phyloP scores from a whole-genome alignment of 2,888 invertebrate genomes.

The Caenorhabditis japonica region DNA sequence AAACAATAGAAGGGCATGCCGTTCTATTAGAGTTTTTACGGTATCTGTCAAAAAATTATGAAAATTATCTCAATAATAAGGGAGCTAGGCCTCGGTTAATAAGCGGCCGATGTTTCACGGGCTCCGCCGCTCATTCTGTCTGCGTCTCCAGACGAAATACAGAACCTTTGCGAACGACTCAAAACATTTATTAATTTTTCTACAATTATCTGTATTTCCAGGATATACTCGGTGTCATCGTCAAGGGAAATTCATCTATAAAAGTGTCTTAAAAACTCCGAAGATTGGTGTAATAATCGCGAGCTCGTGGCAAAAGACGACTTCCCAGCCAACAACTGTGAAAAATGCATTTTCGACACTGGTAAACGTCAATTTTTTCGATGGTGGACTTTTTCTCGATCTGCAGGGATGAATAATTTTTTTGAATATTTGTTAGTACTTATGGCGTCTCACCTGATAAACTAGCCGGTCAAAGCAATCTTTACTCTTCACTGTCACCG shows the following conservation, averaged over 20 bases:
- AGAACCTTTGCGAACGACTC: too few species aligned
- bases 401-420: constrained; percentile 25
- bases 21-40: too few species aligned
- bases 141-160: too few species aligned
- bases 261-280: constrained; percentile 55
- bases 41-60: too few species aligned
- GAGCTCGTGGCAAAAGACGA: constrained; percentile 67
- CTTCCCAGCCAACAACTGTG: constrained; percentile 76
- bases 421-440: background rate
- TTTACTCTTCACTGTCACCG: constrained; percentile 76
- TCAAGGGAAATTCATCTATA: constrained; percentile 14
- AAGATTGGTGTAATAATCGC: constrained; percentile 75
- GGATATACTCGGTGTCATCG: constrained; percentile 33
- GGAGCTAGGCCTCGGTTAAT: too few species aligned
- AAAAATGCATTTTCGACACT: constrained; percentile 76
- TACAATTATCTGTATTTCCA: background rate
- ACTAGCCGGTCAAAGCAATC: constrained; percentile 75
- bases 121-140: too few species aligned
- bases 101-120: too few species aligned
- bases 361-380: constrained; percentile 75
- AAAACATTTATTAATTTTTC: background rate
- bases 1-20: too few species aligned
- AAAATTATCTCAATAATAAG: too few species aligned
- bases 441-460: constrained; percentile 73
- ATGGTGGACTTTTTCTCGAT: constrained; percentile 71